phyloP scores from a whole-genome alignment of 2,888 invertebrate species.

The Argyra leucocephala region DNA sequence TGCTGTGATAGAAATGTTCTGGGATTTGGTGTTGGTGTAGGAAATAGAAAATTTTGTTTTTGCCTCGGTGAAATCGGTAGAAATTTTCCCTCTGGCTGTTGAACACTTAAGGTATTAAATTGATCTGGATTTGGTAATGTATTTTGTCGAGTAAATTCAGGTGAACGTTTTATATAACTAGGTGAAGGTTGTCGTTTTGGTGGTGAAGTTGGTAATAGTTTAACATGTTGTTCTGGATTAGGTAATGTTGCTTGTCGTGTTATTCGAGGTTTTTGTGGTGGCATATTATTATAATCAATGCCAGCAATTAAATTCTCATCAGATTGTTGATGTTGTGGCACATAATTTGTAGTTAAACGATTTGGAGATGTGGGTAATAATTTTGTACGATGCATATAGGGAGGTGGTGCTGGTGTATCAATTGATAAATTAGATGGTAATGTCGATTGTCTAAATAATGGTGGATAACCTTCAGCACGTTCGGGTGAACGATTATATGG shows the following conservation, averaged over 20 bases:
- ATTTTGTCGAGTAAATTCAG: constrained; percentile 40
- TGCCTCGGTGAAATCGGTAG: constrained; percentile 41
- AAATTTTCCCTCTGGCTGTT: constrained; percentile 34
- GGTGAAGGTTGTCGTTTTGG: constrained; percentile 41
- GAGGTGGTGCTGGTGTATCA: constrained; percentile 22
- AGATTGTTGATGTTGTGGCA: constrained; percentile 24
- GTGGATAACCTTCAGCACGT: constrained; percentile 36
- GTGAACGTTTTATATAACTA: constrained; percentile 38
- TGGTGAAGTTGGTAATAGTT: constrained; percentile 41
- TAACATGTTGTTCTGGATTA: constrained; percentile 41
- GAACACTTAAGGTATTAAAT: constrained; percentile 38
- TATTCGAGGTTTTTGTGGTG: constrained; percentile 31
- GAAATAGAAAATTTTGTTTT: constrained; percentile 41
- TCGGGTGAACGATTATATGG: constrained; percentile 40
- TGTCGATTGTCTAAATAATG: constrained; percentile 40
- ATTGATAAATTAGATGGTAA: constrained; percentile 33
- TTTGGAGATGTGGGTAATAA: constrained; percentile 37
- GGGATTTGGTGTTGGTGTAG: constrained; percentile 35
- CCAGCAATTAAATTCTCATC: constrained; percentile 27
- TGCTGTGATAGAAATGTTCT: constrained; percentile 41
- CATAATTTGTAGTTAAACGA: constrained; percentile 27
- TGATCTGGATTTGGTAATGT: constrained; percentile 41
- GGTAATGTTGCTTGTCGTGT: constrained; percentile 40
- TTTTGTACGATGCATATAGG: constrained; percentile 27
- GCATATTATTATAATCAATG: constrained; percentile 28